A percentile compares a stretch with the other conserved stretches of the same genome.
phyloP scores from a whole-genome alignment of 2,113 vertebrate species.

The Cardinalis cardinalis region DNA sequence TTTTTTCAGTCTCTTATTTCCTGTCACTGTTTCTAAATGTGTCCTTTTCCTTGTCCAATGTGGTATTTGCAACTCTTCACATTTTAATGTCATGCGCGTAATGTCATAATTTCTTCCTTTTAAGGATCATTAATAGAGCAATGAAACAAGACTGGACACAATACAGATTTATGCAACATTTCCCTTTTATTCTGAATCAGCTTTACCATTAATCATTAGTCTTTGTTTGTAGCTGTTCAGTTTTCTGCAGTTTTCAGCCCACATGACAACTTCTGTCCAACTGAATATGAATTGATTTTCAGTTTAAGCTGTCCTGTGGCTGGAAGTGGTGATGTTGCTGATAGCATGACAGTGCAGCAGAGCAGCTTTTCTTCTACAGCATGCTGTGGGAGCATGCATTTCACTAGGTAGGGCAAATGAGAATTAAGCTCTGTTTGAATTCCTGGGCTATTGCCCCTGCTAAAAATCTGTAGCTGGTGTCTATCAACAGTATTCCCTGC shows the following conservation, averaged over 20 bases:
- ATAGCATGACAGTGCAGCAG: neutral
- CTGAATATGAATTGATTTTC: neutral
- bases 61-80: neutral
- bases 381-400: neutral
- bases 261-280: neutral
- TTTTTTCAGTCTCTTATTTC: neutral
- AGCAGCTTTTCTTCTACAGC: neutral
- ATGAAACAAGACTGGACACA: neutral
- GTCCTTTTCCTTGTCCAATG: neutral
- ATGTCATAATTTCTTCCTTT: neutral
- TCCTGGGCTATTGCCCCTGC: neutral
- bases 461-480: neutral
- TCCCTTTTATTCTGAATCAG: neutral
- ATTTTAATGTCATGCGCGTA: neutral
- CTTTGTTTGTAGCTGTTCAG: neutral
- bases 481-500: neutral
- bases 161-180: slow-evolving; percentile 1
- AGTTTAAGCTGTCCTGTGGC: neutral
- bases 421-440: neutral
- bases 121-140: slow-evolving; percentile 21
- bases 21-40: neutral
- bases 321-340: neutral
- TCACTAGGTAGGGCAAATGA: neutral
- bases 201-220: neutral
- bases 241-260: slow-evolving; percentile 15